These are phyloP conservation scores for Regulus satrapa DNA, from an alignment of 2,113 vertebrate species.

Conservation along the genomic window DNA sequence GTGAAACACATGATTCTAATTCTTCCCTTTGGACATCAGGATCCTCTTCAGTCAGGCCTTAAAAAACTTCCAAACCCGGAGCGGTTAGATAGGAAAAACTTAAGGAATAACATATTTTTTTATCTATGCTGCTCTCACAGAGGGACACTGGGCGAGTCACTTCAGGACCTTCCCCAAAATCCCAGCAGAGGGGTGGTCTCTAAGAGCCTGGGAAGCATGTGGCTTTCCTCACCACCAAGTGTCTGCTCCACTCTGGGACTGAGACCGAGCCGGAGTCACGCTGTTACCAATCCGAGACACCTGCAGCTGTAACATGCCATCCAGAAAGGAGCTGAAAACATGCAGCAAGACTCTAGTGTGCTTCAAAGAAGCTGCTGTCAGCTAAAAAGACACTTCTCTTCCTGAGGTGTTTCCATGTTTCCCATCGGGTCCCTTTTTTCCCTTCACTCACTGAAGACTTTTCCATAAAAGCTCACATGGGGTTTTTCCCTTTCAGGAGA, in stretches of 20 bases:
- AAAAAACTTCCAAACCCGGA: background rate
- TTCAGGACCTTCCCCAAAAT: background rate
- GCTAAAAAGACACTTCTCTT: background rate
- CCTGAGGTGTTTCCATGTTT: background rate
- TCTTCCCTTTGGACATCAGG: background rate
- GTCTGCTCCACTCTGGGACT: background rate
- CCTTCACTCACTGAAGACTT: background rate
- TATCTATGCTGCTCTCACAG: background rate
- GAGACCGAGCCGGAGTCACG: background rate
- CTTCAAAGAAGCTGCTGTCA: constrained; percentile 1
- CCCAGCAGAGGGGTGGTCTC: background rate
- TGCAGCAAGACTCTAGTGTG: background rate
- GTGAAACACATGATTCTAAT: background rate
- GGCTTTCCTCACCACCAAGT: background rate
- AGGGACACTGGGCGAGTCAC: background rate
- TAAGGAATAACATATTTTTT: background rate
- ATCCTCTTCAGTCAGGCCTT: background rate
- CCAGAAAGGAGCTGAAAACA: background rate
- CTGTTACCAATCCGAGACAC: background rate
- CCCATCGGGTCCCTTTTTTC: background rate
- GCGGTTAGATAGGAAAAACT: background rate
- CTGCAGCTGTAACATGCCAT: background rate
- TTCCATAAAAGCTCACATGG: background rate
- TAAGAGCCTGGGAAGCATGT: background rate
- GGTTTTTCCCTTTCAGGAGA: background rate